Base-by-base conservation (phyloP, 1,140 invertebrate species). In the Heliothis virescens region DNA sequence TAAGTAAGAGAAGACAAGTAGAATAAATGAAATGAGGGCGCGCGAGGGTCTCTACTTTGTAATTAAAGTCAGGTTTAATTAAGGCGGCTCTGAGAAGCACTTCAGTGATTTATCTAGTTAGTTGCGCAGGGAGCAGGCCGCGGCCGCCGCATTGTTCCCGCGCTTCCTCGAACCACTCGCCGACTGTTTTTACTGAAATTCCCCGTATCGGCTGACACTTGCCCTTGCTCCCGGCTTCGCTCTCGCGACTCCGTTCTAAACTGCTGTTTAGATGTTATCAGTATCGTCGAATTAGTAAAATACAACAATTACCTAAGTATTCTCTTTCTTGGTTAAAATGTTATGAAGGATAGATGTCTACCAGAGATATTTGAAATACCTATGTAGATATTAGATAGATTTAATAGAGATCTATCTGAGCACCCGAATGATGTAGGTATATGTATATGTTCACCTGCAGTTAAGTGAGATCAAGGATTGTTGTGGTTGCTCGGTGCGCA, bases 1-100 rank as follows among this genome's bases (percentile, higher is more conserved):
- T 81, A 83, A 85, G 83, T 82, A 80, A 18, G 16, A 72, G 69
- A 41, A 34, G 16, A 57, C 50, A 16, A 26, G 71, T 47, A 55
- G 16, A 59, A 18, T 21, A n/a, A 59, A 72, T 41, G 69, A 57
- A 29, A 34, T 26, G 34, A 52, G 21, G 26, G 75, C 52, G 73
- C 52, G 63, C 65, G 48, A 12, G n/a, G 10, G 73, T 57, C 71
- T 79, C 79, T 79, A 82, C 81, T 83, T 83, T 81, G 85, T 87
- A 90, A 91, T 90, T 87, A 90, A 87, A 86, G 79, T 79, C 26
- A 79, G 65, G 73, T 87, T 86, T 91, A 89, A 90, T 92, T 82
- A 88, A 90, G 87, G 80, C 50, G 16, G 26, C 7, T 16, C 48
- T 26, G 50, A 11, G 34, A 47, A 13, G 15, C 47, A 62, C 7